phyloP scores from a whole-genome alignment of 2,888 invertebrate genomes.

The Capitulum mitella region DNA sequence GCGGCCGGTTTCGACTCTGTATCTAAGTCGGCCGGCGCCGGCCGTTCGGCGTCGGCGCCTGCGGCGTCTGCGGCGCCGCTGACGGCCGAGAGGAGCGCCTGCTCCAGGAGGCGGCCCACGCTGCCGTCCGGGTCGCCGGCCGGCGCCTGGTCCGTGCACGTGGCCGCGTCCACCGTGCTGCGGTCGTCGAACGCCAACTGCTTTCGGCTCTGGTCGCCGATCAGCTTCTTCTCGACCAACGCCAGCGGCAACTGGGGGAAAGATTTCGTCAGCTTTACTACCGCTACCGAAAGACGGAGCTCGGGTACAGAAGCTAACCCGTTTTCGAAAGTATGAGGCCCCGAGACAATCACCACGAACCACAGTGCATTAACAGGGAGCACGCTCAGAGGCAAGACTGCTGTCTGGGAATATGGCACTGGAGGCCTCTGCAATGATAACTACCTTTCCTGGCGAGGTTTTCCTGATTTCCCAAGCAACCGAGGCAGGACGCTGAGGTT shows the following conservation, averaged over 20 bases:
- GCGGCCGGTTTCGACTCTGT: background rate
- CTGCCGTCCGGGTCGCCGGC: background rate
- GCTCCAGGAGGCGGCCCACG: background rate
- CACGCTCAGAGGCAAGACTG: too few relatives aligned
- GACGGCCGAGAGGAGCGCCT: background rate
- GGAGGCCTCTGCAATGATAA: too few relatives aligned
- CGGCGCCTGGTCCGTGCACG: background rate
- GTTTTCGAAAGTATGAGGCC: too few relatives aligned
- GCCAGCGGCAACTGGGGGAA: background rate
- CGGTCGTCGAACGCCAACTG: constrained; percentile 9
- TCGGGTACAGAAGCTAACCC: too few relatives aligned
- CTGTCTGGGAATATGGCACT: too few relatives aligned
- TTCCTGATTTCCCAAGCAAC: constrained; percentile 94
- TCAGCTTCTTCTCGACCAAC: background rate
- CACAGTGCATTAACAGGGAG: too few relatives aligned
- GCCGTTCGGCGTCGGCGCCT: background rate
- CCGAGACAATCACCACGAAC: too few relatives aligned
- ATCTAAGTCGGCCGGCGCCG: too few relatives aligned
- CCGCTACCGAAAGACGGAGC: too few relatives aligned
- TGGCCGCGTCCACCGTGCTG: background rate
- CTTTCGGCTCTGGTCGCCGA: background rate
- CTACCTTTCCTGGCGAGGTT: constrained; percentile 54
- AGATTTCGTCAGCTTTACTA: too few relatives aligned
- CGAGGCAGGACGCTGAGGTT: constrained; percentile 75
- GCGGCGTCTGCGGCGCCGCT: background rate